Conservation (phyloP, 2,113 vertebrate species). For the Cephalopterus ornatus region DNA sequence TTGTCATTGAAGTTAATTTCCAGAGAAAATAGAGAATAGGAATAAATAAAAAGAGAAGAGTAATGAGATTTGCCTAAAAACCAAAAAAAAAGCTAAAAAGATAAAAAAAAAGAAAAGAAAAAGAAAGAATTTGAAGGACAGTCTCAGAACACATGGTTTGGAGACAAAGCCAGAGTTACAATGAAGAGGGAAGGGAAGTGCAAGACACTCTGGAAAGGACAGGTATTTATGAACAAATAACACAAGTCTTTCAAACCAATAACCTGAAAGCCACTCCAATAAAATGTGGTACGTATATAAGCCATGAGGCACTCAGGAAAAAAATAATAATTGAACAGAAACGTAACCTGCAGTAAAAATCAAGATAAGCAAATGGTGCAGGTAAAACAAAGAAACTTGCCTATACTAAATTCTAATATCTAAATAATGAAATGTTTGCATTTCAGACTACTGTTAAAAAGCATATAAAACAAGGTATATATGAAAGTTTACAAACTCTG, state of each 20-base stretch:
- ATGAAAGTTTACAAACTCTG: neutral
- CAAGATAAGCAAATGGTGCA: neutral
- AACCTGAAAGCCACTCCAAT: slow-evolving; percentile 18
- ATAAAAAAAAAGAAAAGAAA: no score
- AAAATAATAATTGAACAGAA: neutral
- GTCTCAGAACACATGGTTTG: neutral
- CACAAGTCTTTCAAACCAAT: slow-evolving; percentile 24
- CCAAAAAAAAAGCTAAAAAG: no score
- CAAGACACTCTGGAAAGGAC: neutral
- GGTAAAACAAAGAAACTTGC: neutral
- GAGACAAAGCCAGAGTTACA: slow-evolving; percentile 2
- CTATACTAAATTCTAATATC: neutral
- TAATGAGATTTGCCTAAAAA: neutral
- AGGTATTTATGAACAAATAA: slow-evolving; percentile 41
- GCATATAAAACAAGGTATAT: neutral
- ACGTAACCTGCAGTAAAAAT: neutral
- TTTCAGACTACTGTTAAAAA: neutral
- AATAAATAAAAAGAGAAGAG: neutral
- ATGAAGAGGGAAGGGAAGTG: neutral
- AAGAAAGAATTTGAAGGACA: neutral
- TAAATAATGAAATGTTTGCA: neutral
- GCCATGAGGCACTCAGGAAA: neutral
- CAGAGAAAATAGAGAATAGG: neutral
- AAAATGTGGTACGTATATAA: slow-evolving; percentile 22
- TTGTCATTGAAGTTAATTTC: neutral